Evolutionary conservation across 2,888 invertebrate species (phyloP), one percentile per base, ranked within the genome.

Genomic region (Pyrrhosoma nymphula): DNA sequence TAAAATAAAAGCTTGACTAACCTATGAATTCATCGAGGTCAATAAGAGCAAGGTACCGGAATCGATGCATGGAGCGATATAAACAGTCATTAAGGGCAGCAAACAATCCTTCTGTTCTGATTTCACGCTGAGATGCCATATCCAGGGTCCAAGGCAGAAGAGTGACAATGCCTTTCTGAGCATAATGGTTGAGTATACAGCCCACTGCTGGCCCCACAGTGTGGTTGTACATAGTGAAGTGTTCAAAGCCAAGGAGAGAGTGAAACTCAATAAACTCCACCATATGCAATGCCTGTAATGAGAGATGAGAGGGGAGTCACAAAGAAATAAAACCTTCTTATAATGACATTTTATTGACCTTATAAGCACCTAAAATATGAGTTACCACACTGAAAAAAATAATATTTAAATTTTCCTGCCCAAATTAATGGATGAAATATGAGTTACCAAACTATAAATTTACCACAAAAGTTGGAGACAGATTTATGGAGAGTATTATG

Each of bases 51-150:
- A 99, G 97, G 97, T 99, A 98, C 96, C 98, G 98, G 96, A 98
- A 98, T 95, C 97, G 97, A 96, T 98, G 98, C 99, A 99, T 99
- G 95, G 98, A 98, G 96, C 99, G 98, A 97, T 99, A 99, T 47
- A 99, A 97, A 97, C 99, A 99, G 97, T 99, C 99, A 97, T 99
- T 99, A 96, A 99, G 98, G 18, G 99, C 99, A 0, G 99, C 99
- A 97, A 99, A 99, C 96, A 99, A 97, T 12, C 99, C 99, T 97
- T 99, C 99, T 0, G 99, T 99, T 96, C 99, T 98, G 96, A 99
- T 99, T 97, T 99, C 99, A 96, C 98, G 98, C 97, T 99, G 99
- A 0, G 99, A 99, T 56, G 98, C 97, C 97, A 99, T 98, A 95
- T 99, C 98, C 96, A 99, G 97, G 95, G 96, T 96, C 99, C 99